These are phyloP conservation scores for Brenthis ino DNA, from an alignment of 2,888 invertebrate species.

Conservation along the genomic window DNA sequence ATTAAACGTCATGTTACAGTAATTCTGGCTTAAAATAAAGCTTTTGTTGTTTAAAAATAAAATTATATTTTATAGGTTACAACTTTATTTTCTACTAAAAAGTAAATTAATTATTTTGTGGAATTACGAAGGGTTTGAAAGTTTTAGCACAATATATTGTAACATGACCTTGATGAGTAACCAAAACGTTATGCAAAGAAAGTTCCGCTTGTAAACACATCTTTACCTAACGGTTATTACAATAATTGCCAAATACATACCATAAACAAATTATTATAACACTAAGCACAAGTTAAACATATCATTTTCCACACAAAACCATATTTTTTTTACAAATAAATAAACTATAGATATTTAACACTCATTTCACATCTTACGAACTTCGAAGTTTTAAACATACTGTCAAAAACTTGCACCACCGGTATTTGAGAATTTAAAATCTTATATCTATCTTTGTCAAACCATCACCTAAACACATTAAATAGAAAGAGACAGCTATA, in stretches of 20 bases:
- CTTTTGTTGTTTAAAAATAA: too few relatives aligned
- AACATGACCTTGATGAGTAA: constrained; percentile 70
- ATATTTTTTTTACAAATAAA: constrained; percentile 48
- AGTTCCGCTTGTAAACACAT: constrained; percentile 56
- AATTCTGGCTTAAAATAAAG: too few relatives aligned
- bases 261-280: constrained; percentile 39
- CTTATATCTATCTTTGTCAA: constrained; percentile 48
- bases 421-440: constrained; percentile 61
- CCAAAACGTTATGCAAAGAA: constrained; percentile 61
- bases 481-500: constrained; percentile 50
- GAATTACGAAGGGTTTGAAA: constrained; percentile 5
- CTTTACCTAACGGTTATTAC: constrained; percentile 51
- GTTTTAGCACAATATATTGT: constrained; percentile 34
- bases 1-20: too few relatives aligned
- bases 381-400: constrained; percentile 66
- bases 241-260: constrained; percentile 49
- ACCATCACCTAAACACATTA: not conserved
- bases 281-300: constrained; percentile 25
- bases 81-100: too few relatives aligned
- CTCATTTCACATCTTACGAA: constrained; percentile 51
- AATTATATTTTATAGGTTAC: not conserved
- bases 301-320: constrained; percentile 42
- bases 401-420: constrained; percentile 81
- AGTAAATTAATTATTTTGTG: too few relatives aligned
- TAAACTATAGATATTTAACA: constrained; percentile 38